Evolutionary conservation across 1,140 invertebrate genomes (phyloP), one percentile per base, ranked within the genome.

Genomic region (Metopolophium dirhodum): DNA sequence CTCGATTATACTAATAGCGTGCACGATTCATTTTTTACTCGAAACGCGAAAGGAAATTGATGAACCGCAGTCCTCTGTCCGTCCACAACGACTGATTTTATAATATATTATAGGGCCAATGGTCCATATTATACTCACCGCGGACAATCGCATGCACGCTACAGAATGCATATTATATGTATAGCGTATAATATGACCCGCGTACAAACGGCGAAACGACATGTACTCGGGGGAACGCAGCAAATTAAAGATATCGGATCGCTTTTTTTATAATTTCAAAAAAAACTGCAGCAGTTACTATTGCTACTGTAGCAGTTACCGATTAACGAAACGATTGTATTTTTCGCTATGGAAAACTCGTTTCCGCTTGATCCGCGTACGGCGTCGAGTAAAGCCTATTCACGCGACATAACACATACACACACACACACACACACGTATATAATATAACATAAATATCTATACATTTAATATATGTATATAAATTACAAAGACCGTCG

Each of bases 1-100:
- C n/a, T 77, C 61, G 61, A n/a, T 77, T 77, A 77, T 77, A 77
- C n/a, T n/a, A n/a, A 77, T n/a, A 77, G 30, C 61, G n/a, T 77
- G 61, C 23, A 18, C 61, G n/a, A 77, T 77, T 77, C 61, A n/a
- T 77, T 77, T 77, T 77, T 77, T 77, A 77, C 30, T 77, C 61
- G 30, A 77, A 77, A 18, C n/a, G 4, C n/a, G 18, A 77, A 8
- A n/a, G 61, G n/a, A 77, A 77, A 77, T 77, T 77, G 30, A 77
- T 77, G 61, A 77, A 77, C 61, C n/a, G n/a, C 61, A 77, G 61
- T 77, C 14, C 11, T 68, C 61, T 18, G 14, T 68, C 30, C 14
- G 14, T n/a, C n/a, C 6, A n/a, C 2, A 77, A 18, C 61, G 4
- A 68, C 61, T 77, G 61, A 77, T n/a, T 77, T 77, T 77, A 77